phyloP scores from a whole-genome alignment of 2,797 vertebrate species.

The Ataeniobius toweri region DNA sequence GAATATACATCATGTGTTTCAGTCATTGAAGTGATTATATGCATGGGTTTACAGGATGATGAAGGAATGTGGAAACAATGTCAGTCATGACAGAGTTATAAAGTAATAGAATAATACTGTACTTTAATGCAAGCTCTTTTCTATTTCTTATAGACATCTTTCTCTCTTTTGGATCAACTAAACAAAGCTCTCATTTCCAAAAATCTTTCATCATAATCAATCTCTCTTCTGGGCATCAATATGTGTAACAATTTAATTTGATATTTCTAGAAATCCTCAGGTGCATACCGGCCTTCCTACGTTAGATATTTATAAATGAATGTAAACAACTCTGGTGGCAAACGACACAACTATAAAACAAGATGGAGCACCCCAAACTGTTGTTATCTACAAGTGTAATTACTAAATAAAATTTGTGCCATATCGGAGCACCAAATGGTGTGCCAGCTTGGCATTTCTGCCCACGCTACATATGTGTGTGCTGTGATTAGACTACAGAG shows the following conservation, averaged over 20 bases:
- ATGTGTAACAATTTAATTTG: neutral
- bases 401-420: conserved; percentile 64
- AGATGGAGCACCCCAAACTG: conserved; percentile 48
- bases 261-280: conserved; percentile 36
- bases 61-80: neutral
- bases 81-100: neutral
- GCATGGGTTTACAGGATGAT: neutral
- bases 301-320: conserved; percentile 47
- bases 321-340: conserved; percentile 26
- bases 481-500: conserved; percentile 72
- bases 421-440: conserved; percentile 60
- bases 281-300: conserved; percentile 35
- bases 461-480: conserved; percentile 65
- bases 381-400: conserved; percentile 71
- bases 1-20: neutral
- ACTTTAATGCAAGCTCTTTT: neutral
- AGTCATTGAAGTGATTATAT: neutral
- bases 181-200: neutral
- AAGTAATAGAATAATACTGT: neutral
- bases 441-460: conserved; percentile 65
- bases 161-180: neutral
- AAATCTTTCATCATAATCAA: neutral
- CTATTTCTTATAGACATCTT: neutral
- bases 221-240: neutral
- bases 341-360: conserved; percentile 53